Base-by-base conservation (phyloP, 1,140 invertebrate genomes). In the Pogonus chalceus region DNA sequence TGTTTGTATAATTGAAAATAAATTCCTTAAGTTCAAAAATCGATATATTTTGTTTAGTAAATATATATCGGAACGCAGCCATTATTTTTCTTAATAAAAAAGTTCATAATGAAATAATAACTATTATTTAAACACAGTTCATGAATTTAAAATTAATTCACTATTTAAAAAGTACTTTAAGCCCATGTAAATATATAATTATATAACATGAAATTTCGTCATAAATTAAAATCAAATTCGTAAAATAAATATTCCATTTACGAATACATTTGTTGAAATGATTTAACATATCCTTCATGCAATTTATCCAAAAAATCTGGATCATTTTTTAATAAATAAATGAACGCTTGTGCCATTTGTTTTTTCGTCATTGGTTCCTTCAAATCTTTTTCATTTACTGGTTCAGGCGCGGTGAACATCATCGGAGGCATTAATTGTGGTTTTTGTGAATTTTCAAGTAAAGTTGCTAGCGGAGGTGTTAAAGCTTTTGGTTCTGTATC, bases 241-340 rank as follows among this genome's bases (percentile, higher is more conserved):
- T 10, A 16, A 16, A 46, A 46, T 7, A 46, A 16, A 46, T 10
- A 46, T 7, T n/a, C n/a, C n/a, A 23, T 7, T 54, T 75, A 76
- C 54, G 82, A 80, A 21, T 84, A 74, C 62, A 83, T 82, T 66
- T 87, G 83, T 61, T 83, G 79, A 63, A 88, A 87, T 12, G 86
- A 88, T 70, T 90, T 88, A 0, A 92, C 81, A 67, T 93, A 93
- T 48, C 88, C 90, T 73, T 92, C 89, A 69, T 94, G 90, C 52
- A 93, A 74, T 70, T 88, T 90, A 60, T 82, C 84, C 7, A 92
- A 79, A 72, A 93, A 94, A 58, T 88, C 85, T 9, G 84, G 74
- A 70, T 94, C 90, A 71, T 87, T 88, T 71, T 89, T 88, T 22
- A 94, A 74, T 51, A 95, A 75, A 73, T 92, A 88, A 62, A 84